Evolutionary conservation across 1,140 invertebrate species (phyloP).

Genomic region (Camponotus vicinus): DNA sequence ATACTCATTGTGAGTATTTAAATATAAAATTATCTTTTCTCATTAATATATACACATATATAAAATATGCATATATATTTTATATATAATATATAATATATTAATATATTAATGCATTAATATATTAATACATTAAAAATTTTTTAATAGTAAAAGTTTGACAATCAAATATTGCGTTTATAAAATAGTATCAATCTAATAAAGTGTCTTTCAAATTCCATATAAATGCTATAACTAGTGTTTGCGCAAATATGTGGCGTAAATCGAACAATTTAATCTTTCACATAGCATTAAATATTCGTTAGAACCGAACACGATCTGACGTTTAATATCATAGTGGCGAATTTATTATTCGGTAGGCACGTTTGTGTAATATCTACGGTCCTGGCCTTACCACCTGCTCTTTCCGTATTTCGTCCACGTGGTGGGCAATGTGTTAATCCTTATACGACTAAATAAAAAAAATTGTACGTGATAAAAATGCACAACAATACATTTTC

Average conservation of each 20-base stretch:
- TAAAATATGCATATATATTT: no score
- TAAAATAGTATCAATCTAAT: no score
- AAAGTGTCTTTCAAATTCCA: no score
- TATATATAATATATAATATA: no score
- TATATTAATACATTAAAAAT: no score
- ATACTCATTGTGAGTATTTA: no score
- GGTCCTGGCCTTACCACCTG: not conserved
- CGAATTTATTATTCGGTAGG: slow-evolving; percentile 37
- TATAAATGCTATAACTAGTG: not conserved
- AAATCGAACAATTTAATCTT: slow-evolving; percentile 29
- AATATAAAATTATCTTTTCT: no score
- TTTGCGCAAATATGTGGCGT: not conserved
- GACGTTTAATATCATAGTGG: slow-evolving; percentile 18
- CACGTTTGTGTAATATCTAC: slow-evolving; percentile 5
- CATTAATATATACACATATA: no score
- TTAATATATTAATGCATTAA: no score
- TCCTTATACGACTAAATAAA: not conserved
- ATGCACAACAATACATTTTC: slow-evolving; percentile 2
- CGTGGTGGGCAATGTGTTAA: not conserved
- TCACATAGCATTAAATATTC: slow-evolving; percentile 37
- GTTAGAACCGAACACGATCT: not conserved
- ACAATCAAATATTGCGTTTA: no score
- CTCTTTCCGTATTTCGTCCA: slow-evolving; percentile 41
- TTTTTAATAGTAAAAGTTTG: no score
- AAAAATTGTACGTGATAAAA: not conserved